Conservation (phyloP, 2,888 invertebrate genomes). For the Himalopsyche japonica region DNA sequence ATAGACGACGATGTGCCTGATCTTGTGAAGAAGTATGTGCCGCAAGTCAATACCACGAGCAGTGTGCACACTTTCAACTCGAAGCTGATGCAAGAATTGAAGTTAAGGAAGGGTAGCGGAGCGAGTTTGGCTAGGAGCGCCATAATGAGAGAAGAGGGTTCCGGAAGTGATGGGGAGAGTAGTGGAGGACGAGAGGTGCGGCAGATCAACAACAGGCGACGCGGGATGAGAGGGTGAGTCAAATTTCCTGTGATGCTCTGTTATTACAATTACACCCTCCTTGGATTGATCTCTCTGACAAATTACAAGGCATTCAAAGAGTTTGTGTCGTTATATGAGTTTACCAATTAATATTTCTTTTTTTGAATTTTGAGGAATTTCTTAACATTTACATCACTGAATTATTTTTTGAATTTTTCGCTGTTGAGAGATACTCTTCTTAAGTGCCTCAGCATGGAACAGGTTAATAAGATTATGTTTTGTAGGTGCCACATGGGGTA, state of each 20-base stretch:
- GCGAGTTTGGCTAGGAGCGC: conserved; percentile 21
- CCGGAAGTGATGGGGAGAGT: conserved; percentile 65
- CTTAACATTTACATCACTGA: too few species aligned
- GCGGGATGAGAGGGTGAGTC: conserved; percentile 51
- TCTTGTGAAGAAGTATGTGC: conserved; percentile 55
- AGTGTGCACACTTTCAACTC: conserved; percentile 49
- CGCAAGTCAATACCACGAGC: conserved; percentile 56
- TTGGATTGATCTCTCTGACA: too few species aligned
- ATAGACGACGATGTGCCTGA: not conserved
- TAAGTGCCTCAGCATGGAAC: too few species aligned
- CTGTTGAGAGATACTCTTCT: too few species aligned
- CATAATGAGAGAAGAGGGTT: conserved; percentile 45
- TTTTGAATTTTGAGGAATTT: too few species aligned
- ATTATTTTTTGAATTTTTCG: too few species aligned
- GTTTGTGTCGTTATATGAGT: too few species aligned
- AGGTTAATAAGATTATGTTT: too few species aligned
- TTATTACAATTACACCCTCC: too few species aligned
- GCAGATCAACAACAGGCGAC: conserved; percentile 55
- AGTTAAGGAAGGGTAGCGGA: conserved; percentile 6
- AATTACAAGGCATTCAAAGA: too few species aligned
- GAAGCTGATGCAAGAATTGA: conserved; percentile 20
- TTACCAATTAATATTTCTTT: too few species aligned
- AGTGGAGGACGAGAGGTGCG: conserved; percentile 68
- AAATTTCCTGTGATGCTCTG: not conserved
- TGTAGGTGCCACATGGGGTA: too few species aligned